Conservation (phyloP, 1,140 invertebrate genomes). For the Lordiphosa collinella region DNA sequence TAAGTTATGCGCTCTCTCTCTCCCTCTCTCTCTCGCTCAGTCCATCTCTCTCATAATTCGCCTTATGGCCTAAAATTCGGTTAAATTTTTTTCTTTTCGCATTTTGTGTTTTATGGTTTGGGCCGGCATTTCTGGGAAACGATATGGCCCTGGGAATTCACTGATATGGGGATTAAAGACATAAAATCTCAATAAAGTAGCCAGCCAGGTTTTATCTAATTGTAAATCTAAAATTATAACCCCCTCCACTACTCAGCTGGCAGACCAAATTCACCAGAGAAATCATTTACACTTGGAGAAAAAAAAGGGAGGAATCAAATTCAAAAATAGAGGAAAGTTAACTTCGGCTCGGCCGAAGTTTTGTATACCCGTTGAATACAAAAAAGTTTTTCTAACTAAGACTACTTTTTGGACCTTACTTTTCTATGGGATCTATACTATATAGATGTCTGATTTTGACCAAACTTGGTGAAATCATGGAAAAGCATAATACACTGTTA, state of each 20-base stretch:
- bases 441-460: too few relatives aligned
- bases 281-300: slow-evolving; percentile 28
- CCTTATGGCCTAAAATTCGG: slow-evolving; percentile 24
- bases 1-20: too few relatives aligned
- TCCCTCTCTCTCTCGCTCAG: slow-evolving; percentile 13
- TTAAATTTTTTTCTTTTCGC: slow-evolving; percentile 34
- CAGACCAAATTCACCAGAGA: slow-evolving; percentile 38
- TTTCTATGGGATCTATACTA: too few relatives aligned
- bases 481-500: too few relatives aligned
- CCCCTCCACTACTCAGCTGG: slow-evolving; percentile 7
- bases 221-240: slow-evolving; percentile 66
- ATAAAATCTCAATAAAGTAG: slow-evolving; percentile 78
- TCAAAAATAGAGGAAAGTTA: too few relatives aligned
- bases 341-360: too few relatives aligned
- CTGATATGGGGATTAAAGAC: slow-evolving; percentile 54
- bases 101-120: slow-evolving; percentile 67
- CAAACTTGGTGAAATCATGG: too few relatives aligned
- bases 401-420: too few relatives aligned
- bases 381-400: too few relatives aligned
- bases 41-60: slow-evolving; percentile 39
- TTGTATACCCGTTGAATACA: too few relatives aligned
- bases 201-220: slow-evolving; percentile 61
- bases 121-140: slow-evolving; percentile 64
- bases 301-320: too few relatives aligned
- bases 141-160: slow-evolving; percentile 48